phyloP scores from a whole-genome alignment of 2,113 vertebrate species.

The Dasypus novemcinctus region DNA sequence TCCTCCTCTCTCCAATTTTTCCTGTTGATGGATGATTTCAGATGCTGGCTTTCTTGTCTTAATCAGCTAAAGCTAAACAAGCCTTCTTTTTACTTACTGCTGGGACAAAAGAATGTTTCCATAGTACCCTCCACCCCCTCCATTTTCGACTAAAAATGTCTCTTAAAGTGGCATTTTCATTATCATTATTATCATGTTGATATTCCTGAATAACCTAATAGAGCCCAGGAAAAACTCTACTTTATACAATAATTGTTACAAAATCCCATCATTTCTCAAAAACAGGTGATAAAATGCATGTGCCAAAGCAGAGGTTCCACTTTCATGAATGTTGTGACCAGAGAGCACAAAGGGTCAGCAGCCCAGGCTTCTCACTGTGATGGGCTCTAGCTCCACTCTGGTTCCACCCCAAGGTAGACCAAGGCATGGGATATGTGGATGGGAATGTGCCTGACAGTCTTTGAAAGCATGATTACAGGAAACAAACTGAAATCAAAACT shows the following conservation, averaged over 20 bases:
- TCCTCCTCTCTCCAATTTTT: background rate
- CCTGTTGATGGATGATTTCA: background rate
- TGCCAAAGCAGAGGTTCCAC: background rate
- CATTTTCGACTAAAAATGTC: background rate
- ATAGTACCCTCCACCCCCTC: slow-evolving; percentile 58
- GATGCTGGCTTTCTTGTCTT: slow-evolving; percentile 30
- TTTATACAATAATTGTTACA: background rate
- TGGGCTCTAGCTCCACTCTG: background rate
- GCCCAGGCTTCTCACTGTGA: background rate
- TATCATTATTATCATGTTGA: background rate
- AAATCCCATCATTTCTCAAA: slow-evolving; percentile 36
- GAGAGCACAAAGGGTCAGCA: background rate
- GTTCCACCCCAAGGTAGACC: background rate
- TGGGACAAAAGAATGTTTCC: slow-evolving; percentile 73
- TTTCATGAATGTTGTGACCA: background rate
- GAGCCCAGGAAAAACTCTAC: background rate
- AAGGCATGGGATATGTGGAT: background rate
- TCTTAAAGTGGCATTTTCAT: slow-evolving; percentile 29
- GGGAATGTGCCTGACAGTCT: background rate
- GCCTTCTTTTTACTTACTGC: slow-evolving; percentile 48
- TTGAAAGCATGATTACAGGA: slow-evolving; percentile 51
- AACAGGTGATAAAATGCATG: background rate
- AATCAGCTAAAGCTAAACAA: slow-evolving; percentile 44
- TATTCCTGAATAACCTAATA: slow-evolving; percentile 50
- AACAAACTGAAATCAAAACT: slow-evolving; percentile 54